These are phyloP conservation scores for Karalla daura DNA, from an alignment of 2,797 vertebrate genomes.

Conservation along the genomic window DNA sequence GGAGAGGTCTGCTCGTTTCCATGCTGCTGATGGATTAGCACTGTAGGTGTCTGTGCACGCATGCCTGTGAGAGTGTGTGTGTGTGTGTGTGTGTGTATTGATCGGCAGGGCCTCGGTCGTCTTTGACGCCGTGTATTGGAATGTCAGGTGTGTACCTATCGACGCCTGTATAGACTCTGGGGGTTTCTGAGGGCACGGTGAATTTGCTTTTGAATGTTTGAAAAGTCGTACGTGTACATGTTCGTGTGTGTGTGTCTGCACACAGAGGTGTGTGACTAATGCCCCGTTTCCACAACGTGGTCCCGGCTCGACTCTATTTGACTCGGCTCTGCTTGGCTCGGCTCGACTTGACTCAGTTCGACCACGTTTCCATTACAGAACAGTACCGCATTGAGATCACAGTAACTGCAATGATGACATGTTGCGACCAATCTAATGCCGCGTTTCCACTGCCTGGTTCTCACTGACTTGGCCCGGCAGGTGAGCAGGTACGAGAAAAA, in stretches of 20 bases:
- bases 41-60: constrained; percentile 10
- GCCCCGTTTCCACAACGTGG: too few species aligned
- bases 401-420: too few species aligned
- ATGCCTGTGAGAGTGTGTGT: constrained; percentile 46
- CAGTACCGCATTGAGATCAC: too few species aligned
- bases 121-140: constrained; percentile 48
- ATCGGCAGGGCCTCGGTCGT: constrained; percentile 19
- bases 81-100: constrained; percentile 45
- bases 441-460: too few species aligned
- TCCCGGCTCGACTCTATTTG: too few species aligned
- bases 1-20: constrained; percentile 51
- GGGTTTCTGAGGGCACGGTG: constrained; percentile 23
- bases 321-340: too few species aligned
- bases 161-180: constrained; percentile 47
- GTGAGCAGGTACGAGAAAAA: too few species aligned
- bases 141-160: constrained; percentile 69
- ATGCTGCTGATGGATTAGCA: constrained; percentile 64
- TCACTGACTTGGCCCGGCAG: too few species aligned
- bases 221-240: constrained; percentile 8
- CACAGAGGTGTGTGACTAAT: too few species aligned
- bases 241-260: constrained; percentile 11
- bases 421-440: too few species aligned
- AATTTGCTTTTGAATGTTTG: constrained; percentile 31
- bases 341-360: too few species aligned
- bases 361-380: too few species aligned